Evolutionary conservation across 2,888 invertebrate genomes (phyloP), one percentile per base, ranked within the genome.

Genomic region (Diaperis boleti): DNA sequence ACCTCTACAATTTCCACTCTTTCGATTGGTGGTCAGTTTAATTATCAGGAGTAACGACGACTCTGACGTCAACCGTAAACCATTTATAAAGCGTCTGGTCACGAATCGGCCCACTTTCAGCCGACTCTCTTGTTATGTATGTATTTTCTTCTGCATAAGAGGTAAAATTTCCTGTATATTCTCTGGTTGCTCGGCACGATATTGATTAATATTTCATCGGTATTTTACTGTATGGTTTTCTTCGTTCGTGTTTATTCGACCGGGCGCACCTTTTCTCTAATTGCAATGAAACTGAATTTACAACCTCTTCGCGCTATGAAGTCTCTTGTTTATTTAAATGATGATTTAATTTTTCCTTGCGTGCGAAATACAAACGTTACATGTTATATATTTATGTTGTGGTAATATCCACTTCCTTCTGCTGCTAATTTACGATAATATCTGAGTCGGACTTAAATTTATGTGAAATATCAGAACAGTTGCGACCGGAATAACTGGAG

Each of bases 241-340:
- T 35, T 26, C 42, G 49, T 17, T 59, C 49, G 37, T 35, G 33
- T 20, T 31, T 13, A 35, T 17, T 55, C 44, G 56, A 62, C 8
- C 44, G 59, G 52, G 47, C 59, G 59, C 63, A 52, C 63, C 63
- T 63, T 59, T 63, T 52, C 50, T 63, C 47, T 57, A 63, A 63
- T 63, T 57, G 59, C 59, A 52, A 50, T 42, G 44, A 42, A 56
- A 42, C 50, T 55, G 54, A 61, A 61, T 60, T 64, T 61, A 67
- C 67, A 67, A 67, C 65, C 61, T 63, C 61, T 61, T 60, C 68
- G 44, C 68, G 56, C 68, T 68, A 66, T 66, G 68, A 47, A 59
- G 67, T 66, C 68, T 49, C 64, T 56, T 68, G 68, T 68, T 66
- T 66, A 66, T 68, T 68, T 62, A 61, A 66, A 68, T 65, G 68